phyloP scores from a whole-genome alignment of 2,113 vertebrate genomes.

The Antechinus flavipes region DNA sequence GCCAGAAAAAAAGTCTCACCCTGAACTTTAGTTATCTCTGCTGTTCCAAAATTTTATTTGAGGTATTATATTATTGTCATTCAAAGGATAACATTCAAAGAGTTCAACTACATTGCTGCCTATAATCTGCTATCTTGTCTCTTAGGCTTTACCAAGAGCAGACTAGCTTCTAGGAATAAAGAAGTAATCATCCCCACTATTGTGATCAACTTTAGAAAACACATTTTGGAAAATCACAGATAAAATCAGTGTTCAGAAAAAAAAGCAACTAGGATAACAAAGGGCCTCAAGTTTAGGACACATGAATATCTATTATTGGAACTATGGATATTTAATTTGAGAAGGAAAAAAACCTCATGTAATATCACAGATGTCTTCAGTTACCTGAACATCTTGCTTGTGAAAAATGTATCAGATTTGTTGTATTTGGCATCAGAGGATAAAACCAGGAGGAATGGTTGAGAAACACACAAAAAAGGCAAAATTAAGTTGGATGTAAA shows the following conservation, averaged over 20 bases:
- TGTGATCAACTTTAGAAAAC: background rate
- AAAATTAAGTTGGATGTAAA: background rate
- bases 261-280: background rate
- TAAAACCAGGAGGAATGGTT: background rate
- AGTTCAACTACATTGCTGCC: background rate
- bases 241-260: background rate
- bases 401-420: background rate
- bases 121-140: background rate
- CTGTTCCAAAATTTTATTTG: background rate
- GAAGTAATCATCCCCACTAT: background rate
- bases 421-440: background rate
- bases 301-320: background rate
- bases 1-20: background rate
- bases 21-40: background rate
- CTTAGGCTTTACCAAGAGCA: background rate
- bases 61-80: background rate
- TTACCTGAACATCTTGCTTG: background rate
- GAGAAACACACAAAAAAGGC: background rate
- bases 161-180: background rate
- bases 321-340: background rate
- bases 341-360: background rate
- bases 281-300: background rate
- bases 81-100: background rate
- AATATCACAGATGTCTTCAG: background rate
- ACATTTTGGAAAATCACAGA: background rate